phyloP scores from a whole-genome alignment of 2,113 vertebrate genomes.

The Columbina picui region DNA sequence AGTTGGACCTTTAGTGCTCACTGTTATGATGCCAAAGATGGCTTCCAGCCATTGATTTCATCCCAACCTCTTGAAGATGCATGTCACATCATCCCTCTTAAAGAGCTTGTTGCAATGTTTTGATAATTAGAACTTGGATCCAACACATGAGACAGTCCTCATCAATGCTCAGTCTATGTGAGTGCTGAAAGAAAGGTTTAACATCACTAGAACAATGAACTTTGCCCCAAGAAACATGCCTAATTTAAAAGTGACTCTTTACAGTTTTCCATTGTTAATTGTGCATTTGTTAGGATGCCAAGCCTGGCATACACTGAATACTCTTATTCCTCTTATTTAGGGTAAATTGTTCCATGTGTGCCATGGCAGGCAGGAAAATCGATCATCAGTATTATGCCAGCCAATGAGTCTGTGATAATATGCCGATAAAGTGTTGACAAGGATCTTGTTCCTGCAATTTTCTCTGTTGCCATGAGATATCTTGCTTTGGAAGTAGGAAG shows the following conservation, averaged over 20 bases:
- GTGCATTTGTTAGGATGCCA: background rate
- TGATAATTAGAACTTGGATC: background rate
- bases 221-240: background rate
- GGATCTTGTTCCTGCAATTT: background rate
- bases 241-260: background rate
- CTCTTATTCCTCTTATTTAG: background rate
- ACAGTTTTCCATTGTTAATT: background rate
- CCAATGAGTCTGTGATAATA: background rate
- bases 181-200: background rate
- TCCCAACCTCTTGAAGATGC: background rate
- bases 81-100: background rate
- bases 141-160: background rate
- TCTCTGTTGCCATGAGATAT: background rate
- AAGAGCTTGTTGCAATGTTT: slow-evolving; percentile 6
- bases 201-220: background rate
- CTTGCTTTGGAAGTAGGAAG: background rate
- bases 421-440: background rate
- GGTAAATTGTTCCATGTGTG: background rate
- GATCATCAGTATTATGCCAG: background rate
- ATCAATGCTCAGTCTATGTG: background rate
- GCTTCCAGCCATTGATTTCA: slow-evolving; percentile 5
- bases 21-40: background rate
- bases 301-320: background rate
- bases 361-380: background rate
- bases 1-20: background rate